Base-by-base conservation (phyloP, 2,888 invertebrate genomes). In the Noctua fimbriata region DNA sequence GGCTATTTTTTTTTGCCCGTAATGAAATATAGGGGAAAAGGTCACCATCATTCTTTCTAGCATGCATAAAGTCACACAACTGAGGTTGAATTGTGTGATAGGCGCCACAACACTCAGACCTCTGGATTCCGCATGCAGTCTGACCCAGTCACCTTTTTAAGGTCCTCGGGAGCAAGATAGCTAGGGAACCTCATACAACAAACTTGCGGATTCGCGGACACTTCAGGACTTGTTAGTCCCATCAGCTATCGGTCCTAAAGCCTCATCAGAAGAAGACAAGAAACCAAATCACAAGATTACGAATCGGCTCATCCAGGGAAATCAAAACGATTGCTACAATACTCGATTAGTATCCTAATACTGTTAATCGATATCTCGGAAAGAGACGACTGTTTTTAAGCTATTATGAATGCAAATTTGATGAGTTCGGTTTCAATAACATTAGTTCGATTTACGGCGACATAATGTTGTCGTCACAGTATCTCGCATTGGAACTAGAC, bases 361-460 rank as follows among this genome's bases (percentile, higher is more conserved):
- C 10, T 66, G 66, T 75, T 60, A 77, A 78, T 78, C n/a, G 60
- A 78, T 78, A 70, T 72, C 69, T 74, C 41, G 58, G 44, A 60
- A 52, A 58, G 12, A 36, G 32, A 16, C 10, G 18, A 32, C 24
- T 52, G 52, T 73, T 63, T 66, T 52, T 67, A 76, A 71, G 49
- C 24, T 18, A 81, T 81, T 71, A 52, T 24, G 55, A 74, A 83
- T 75, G 69, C 60, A 52, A 79, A 79, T 84, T 36, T 71, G 18
- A 36, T 2, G 28, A 78, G 67, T 80, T 84, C 76, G 70, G 70
- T 78, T 80, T 77, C 47, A 78, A 73, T 82, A 78, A 70, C 80
- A 49, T 28, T 44, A 70, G 21, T 14, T 16, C 18, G 12, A 21
- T 0, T 18, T 1, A 18, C 1, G 10, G 79, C 14, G 24, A 49